Evolutionary conservation across 2,797 vertebrate species (phyloP).

Genomic region (Myotis planiceps): DNA sequence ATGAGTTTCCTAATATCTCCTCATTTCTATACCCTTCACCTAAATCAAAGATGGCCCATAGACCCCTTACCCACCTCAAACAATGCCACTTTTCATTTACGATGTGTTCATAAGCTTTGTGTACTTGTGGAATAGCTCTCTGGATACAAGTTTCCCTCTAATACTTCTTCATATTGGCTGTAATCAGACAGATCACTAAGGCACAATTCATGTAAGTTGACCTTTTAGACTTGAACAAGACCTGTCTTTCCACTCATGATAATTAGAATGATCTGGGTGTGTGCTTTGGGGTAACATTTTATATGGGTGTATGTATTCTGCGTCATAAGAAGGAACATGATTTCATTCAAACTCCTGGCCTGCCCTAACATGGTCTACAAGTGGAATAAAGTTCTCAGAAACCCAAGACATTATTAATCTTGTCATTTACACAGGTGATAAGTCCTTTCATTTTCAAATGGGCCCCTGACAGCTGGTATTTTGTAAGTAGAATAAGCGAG

Average conservation of each 20-base stretch:
- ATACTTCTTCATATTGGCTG: constrained; percentile 43
- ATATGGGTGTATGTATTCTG: not conserved
- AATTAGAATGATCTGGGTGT: constrained; percentile 32
- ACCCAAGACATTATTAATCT: constrained; percentile 58
- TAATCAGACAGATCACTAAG: constrained; percentile 48
- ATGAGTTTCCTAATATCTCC: not conserved
- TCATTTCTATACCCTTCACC: not conserved
- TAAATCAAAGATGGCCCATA: not conserved
- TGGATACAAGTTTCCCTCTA: not conserved
- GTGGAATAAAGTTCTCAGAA: constrained; percentile 61
- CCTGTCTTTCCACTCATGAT: not conserved
- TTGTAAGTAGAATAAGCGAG: constrained; percentile 60
- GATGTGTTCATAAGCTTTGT: constrained; percentile 62
- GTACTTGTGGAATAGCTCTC: constrained; percentile 59
- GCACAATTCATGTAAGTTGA: constrained; percentile 2
- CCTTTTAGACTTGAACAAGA: constrained; percentile 3
- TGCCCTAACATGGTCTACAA: constrained; percentile 79
- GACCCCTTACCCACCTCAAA: not conserved
- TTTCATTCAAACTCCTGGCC: not conserved
- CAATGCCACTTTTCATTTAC: not conserved
- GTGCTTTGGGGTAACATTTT: constrained; percentile 34
- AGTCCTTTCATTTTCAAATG: constrained; percentile 75
- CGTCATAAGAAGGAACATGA: not conserved
- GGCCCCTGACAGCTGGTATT: constrained; percentile 51
- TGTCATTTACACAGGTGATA: constrained; percentile 68